A percentile compares a stretch with the other conserved stretches of the same genome.
Evolutionary conservation across 2,888 invertebrate species (phyloP).

Genomic region (Netelia virgata): DNA sequence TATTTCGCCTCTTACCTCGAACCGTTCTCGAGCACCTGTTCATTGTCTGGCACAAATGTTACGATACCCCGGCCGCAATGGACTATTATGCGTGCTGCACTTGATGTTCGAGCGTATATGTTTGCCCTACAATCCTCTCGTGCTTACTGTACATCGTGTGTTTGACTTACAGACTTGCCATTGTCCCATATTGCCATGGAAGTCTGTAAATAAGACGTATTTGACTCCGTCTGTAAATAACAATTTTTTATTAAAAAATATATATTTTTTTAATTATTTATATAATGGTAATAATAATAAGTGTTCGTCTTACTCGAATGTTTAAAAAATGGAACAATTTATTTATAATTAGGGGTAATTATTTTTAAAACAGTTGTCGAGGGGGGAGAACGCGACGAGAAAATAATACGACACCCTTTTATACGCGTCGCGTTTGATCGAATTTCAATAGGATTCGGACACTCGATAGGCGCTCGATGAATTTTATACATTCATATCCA

Average conservation of each 20-base stretch:
- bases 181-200: constrained; percentile 32
- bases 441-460: constrained; percentile 75
- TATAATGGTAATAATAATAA: too few relatives aligned
- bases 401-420: constrained; percentile 56
- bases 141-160: constrained; percentile 32
- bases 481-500: not conserved
- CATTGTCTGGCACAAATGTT: constrained; percentile 55
- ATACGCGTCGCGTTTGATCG: constrained; percentile 70
- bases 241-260: too few relatives aligned
- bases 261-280: too few relatives aligned
- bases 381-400: constrained; percentile 41
- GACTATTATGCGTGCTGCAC: constrained; percentile 4
- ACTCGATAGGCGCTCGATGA: constrained; percentile 63
- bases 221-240: too few relatives aligned
- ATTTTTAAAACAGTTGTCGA: not conserved
- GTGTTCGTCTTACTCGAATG: too few relatives aligned
- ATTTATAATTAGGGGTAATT: not conserved
- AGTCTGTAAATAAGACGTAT: not conserved
- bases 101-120: constrained; percentile 22
- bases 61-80: constrained; percentile 10
- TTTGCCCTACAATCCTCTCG: constrained; percentile 15
- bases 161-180: constrained; percentile 24
- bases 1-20: constrained; percentile 8
- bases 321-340: not conserved
- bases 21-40: constrained; percentile 57